phyloP scores from a whole-genome alignment of 2,797 vertebrate genomes.

The Tragelaphus oryx region DNA sequence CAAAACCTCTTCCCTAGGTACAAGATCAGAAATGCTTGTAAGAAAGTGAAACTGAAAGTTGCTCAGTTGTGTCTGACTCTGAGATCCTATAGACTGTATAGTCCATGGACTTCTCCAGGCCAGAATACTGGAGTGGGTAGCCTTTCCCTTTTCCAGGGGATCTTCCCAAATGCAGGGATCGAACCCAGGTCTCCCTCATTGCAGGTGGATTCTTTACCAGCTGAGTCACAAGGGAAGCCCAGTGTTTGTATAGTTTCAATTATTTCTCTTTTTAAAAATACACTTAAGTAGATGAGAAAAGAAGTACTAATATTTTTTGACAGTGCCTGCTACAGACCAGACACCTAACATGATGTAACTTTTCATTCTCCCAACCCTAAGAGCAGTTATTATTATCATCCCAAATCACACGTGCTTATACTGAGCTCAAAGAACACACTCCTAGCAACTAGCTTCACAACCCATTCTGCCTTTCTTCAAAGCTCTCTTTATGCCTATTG shows the following conservation, averaged over 20 bases:
- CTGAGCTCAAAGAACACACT: background rate
- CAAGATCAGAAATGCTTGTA: background rate
- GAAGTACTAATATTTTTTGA: background rate
- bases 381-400: background rate
- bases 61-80: background rate
- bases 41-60: background rate
- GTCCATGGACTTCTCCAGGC: background rate
- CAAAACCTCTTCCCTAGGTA: background rate
- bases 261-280: background rate
- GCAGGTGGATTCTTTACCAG: background rate
- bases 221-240: background rate
- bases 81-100: background rate
- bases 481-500: background rate
- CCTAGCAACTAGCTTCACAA: background rate
- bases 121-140: background rate
- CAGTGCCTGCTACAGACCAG: background rate
- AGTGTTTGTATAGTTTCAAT: background rate
- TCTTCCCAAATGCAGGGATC: background rate
- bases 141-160: background rate
- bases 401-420: rapidly evolving
- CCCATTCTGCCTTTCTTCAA: background rate
- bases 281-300: background rate
- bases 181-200: background rate
- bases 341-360: background rate
- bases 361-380: background rate